These are phyloP conservation scores for Raja brachyura DNA, from an alignment of 2,113 vertebrate species.

Conservation along the genomic window DNA sequence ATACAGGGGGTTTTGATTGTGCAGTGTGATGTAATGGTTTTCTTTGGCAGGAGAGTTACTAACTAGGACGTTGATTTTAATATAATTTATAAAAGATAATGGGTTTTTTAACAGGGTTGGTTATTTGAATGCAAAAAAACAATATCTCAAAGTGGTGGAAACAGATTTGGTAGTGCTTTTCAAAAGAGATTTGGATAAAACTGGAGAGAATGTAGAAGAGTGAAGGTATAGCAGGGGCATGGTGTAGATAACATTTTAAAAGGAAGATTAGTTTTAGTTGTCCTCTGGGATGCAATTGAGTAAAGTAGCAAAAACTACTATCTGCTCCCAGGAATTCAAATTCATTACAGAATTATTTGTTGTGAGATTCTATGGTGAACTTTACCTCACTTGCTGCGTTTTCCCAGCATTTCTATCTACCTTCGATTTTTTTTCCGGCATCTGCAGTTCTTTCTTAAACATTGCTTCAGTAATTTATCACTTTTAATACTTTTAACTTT, in stretches of 20 bases:
- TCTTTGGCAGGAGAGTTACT: background rate
- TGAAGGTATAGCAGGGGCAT: background rate
- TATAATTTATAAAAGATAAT: background rate
- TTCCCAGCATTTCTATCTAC: too few species aligned
- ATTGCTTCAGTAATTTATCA: background rate
- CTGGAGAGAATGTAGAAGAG: background rate
- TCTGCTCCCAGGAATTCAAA: background rate
- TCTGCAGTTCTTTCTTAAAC: too few species aligned
- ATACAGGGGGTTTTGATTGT: too few species aligned
- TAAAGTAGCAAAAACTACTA: background rate
- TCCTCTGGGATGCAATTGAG: background rate
- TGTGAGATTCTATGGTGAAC: background rate
- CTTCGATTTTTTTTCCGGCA: too few species aligned
- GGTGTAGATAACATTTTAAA: background rate
- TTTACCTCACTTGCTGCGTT: background rate
- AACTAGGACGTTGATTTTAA: background rate
- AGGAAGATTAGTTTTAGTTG: background rate
- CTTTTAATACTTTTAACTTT: background rate
- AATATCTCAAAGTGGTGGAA: background rate
- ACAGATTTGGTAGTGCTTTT: background rate
- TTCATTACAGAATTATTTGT: background rate
- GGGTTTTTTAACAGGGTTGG: background rate
- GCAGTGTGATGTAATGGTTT: background rate
- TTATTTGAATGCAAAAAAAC: background rate
- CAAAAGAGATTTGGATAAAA: background rate